Evolutionary conservation across 1,140 invertebrate species (phyloP).

Genomic region (Nasonia vitripennis): DNA sequence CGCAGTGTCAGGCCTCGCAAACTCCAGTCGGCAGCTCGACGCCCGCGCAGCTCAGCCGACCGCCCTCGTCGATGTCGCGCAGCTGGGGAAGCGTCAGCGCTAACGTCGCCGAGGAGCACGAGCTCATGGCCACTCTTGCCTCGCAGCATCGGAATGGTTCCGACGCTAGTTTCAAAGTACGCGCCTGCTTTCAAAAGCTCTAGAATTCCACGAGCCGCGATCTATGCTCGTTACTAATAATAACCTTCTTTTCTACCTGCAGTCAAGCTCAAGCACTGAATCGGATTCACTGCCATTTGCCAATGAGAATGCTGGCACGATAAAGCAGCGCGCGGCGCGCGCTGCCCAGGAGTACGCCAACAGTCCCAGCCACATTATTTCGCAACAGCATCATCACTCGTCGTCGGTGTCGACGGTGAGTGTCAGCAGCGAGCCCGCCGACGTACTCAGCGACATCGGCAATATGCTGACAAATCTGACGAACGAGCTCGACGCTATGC

Average conservation of each 20-base stretch:
- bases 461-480: constrained; percentile 96
- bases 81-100: constrained; percentile 76
- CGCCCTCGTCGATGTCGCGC: constrained; percentile 75
- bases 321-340: constrained; percentile 85
- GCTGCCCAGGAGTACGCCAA: constrained; percentile 74
- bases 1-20: constrained; percentile 62
- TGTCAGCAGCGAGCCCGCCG: constrained; percentile 81
- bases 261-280: constrained; percentile 96
- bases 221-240: not conserved
- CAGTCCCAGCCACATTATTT: constrained; percentile 66
- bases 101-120: constrained; percentile 76
- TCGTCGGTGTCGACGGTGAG: constrained; percentile 77
- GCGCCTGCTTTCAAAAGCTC: not conserved
- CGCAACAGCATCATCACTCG: constrained; percentile 55
- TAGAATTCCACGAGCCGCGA: not conserved
- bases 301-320: constrained; percentile 98
- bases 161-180: constrained; percentile 90
- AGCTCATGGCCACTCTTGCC: constrained; percentile 79
- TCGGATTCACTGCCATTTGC: constrained; percentile 98
- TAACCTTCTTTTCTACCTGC: constrained; percentile 67
- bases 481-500: constrained; percentile 94
- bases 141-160: constrained; percentile 85
- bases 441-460: constrained; percentile 97
- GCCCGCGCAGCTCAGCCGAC: constrained; percentile 70
- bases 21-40: constrained; percentile 61